Base-by-base conservation (phyloP, 2,113 vertebrate genomes). In the Callorhinus ursinus region DNA sequence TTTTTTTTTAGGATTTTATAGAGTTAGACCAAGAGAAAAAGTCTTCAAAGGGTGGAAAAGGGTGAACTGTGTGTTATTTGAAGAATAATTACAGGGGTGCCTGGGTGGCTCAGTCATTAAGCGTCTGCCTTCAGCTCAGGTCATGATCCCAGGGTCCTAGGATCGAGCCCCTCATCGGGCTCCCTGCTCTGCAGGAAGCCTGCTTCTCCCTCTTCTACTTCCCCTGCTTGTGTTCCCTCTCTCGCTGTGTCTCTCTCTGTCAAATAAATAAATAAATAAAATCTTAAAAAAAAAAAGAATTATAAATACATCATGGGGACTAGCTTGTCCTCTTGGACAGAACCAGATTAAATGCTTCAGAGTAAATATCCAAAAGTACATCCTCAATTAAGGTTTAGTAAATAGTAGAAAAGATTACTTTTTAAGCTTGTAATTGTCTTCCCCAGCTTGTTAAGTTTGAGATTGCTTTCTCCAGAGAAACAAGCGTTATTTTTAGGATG, bases 1-100 rank as follows among this genome's bases (percentile, higher is more conserved):
- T 53, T 46, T 85, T 65, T 57, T 65, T 46, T 71, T 51, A 82
- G 39, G 22, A 72, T 67, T 90, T 91, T 74, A 39, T 57, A 82
- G 79, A 85, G 79, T 81, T 92, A 31, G 22, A 95, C 51, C 31
- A 69, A 91, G 61, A 85, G n/a, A 53, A 89, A 89, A 71, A 80
- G 36, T 53, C 15, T n/a, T 88, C 39, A 88, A 26, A 63, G 74
- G 6, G 4, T 79, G 1, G n/a, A 65, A 81, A 86, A 95, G 46
- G 36, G 33, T 69, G 24, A 79, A 63, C 31, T 67, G 21, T 28
- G 46, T 33, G n/a, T 89, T 71, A 39, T 76, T 82, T 86, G 49
- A 61, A 71, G 59, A 89, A 63, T 61, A 79, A 79, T 15, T 33
- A 55, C 46, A 46, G 46, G 46, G 46, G 46, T 8, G 46, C 46